Evolutionary conservation across 2,797 vertebrate species (phyloP), one percentile per base, ranked within the genome.

Genomic region (Leucoraja ocellata): DNA sequence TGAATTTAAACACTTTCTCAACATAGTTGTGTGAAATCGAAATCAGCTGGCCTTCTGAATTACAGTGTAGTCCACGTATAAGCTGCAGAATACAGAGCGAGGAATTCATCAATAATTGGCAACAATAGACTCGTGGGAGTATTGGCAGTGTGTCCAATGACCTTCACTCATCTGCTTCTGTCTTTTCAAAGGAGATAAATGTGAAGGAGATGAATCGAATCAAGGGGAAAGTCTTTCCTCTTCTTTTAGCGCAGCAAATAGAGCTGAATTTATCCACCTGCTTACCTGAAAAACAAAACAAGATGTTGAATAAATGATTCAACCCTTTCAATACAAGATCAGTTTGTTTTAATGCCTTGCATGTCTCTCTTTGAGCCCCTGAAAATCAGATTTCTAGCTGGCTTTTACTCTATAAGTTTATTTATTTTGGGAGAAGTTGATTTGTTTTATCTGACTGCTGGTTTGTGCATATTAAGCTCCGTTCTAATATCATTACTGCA

Each of bases 261-360:
- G 2, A 71, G 18, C 13, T 18, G 10, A 71, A 18, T 71, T 71
- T 16, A 1, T 71, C 68, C 1, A 13, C 16, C 68, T 14, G 13
- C 68, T 2, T 71, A 74, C 36, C 36, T 28, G 65, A 74, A 91
- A 74, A 54, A 54, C 46, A 54, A 73, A 74, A 91, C 18, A 74
- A 91, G 71, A 54, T 74, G n/a, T 54, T 54, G 21, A 46, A 91
- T 91, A 10, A 68, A 90, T 90, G 63, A 90, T 90, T 90, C 84
- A 68, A 36, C 21, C 32, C n/a, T 39, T 74, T 65, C 36, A 91
- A 73, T 21, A 46, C 7, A 16, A 16, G 18, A 71, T 74, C 90
- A 74, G 46, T 54, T 68, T 91, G 25, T 91, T 91, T 71, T 71
- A 91, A 65, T 77, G 28, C 11, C 76, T 10, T 65, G 83, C 28